Conservation (phyloP, 2,797 vertebrate genomes). For the Cyclura pinguis region DNA sequence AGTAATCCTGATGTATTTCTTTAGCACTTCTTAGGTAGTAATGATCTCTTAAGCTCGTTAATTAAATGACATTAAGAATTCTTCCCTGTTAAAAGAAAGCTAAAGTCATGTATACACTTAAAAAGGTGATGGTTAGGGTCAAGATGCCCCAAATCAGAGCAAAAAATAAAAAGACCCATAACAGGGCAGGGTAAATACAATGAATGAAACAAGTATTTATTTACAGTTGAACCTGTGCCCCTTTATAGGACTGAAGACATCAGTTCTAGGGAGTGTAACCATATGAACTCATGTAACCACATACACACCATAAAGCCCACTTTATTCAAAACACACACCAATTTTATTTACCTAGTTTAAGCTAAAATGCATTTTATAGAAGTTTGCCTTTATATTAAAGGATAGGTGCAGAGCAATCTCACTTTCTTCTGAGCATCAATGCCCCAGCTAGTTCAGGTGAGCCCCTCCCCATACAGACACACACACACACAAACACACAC, state of each 20-base stretch:
- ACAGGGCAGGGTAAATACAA: conserved; percentile 18
- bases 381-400: conserved; percentile 36
- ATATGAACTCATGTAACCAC: conserved; percentile 68
- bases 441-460: conserved; percentile 61
- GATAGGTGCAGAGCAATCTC: conserved; percentile 60
- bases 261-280: conserved; percentile 76
- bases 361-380: neutral
- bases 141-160: conserved; percentile 57
- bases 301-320: conserved; percentile 54
- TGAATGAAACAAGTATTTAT: conserved; percentile 39
- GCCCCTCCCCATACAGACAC: conserved; percentile 60
- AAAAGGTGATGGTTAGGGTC: conserved; percentile 71
- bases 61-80: conserved; percentile 84
- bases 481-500: conserved; percentile 13
- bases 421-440: conserved; percentile 48
- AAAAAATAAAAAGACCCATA: conserved; percentile 27
- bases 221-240: conserved; percentile 76
- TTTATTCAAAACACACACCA: conserved; percentile 1
- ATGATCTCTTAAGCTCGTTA: conserved; percentile 87
- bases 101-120: conserved; percentile 78
- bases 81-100: conserved; percentile 80
- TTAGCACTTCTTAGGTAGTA: conserved; percentile 81
- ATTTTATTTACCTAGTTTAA: neutral
- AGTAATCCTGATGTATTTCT: conserved; percentile 83
- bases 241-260: conserved; percentile 79